These are phyloP conservation scores for Pseudorectes ferrugineus DNA, from an alignment of 2,113 vertebrate genomes.

Conservation along the genomic window DNA sequence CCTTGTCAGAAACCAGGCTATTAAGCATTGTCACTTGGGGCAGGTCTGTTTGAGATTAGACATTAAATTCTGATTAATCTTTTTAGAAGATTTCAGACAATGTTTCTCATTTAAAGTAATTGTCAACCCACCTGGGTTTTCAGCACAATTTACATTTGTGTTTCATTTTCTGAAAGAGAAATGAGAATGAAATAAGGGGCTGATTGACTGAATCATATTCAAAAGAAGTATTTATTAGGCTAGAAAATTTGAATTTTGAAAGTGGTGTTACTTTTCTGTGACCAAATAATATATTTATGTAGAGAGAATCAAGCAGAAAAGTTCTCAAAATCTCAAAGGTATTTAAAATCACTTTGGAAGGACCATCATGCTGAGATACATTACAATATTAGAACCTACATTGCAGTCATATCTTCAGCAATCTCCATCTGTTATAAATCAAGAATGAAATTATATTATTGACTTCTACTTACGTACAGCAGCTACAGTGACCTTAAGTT, in stretches of 20 bases:
- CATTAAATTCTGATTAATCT: not conserved
- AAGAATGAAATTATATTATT: not conserved
- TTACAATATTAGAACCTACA: not conserved
- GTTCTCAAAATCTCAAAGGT: not conserved
- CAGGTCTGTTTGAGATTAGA: not conserved
- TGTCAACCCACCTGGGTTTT: not conserved
- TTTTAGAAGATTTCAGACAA: conserved; percentile 1
- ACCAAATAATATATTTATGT: not conserved
- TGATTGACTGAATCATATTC: not conserved
- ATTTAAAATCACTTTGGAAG: not conserved
- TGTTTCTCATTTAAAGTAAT: conserved; percentile 21
- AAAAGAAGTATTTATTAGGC: conserved; percentile 3
- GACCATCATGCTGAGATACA: not conserved
- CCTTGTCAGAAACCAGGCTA: not conserved
- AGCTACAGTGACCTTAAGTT: not conserved
- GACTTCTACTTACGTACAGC: not conserved
- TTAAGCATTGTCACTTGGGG: not conserved
- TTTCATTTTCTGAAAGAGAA: not conserved
- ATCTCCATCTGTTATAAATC: not conserved
- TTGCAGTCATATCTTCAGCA: not conserved
- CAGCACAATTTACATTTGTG: not conserved
- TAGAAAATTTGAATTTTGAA: conserved; percentile 4
- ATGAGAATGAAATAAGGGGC: not conserved
- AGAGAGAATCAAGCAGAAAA: not conserved
- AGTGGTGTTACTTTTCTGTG: not conserved